Evolutionary conservation across 1,140 invertebrate genomes (phyloP).

Genomic region (Ganaspis sp.): DNA sequence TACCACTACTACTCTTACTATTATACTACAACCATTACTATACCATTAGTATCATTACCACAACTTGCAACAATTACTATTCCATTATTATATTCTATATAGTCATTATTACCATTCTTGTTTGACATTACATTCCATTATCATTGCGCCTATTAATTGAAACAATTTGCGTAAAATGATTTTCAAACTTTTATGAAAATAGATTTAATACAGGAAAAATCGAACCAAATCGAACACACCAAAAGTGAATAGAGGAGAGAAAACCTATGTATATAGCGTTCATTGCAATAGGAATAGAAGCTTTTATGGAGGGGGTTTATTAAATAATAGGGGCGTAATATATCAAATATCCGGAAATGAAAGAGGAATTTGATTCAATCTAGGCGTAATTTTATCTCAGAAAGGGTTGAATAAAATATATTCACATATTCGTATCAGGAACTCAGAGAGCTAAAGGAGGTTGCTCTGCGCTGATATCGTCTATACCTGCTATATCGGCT

Average conservation of each 20-base stretch:
- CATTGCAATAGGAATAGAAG: neutral
- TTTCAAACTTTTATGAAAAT: no score
- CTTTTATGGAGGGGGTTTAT: neutral
- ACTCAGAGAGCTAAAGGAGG: constrained; percentile 63
- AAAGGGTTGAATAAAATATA: constrained; percentile 78
- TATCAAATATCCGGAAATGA: neutral
- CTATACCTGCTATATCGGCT: neutral
- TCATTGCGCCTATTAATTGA: no score
- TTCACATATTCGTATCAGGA: constrained; percentile 76
- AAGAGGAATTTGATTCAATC: constrained; percentile 20
- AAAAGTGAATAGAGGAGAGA: neutral
- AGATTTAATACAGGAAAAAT: no score
- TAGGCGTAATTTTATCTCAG: constrained; percentile 74
- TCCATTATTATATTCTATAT: no score
- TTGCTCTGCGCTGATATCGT: constrained; percentile 35
- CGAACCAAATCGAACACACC: no score
- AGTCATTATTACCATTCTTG: no score
- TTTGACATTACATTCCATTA: no score
- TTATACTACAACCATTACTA: no score
- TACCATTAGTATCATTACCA: no score
- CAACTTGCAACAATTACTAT: no score
- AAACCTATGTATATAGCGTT: neutral
- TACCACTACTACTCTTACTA: no score
- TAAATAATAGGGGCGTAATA: constrained; percentile 36
- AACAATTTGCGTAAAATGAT: no score